A percentile compares a stretch with the other conserved stretches of the same genome.
These are phyloP conservation scores for Cricetomys ansorgei DNA, from an alignment of 2,113 vertebrate genomes.

Conservation along the genomic window DNA sequence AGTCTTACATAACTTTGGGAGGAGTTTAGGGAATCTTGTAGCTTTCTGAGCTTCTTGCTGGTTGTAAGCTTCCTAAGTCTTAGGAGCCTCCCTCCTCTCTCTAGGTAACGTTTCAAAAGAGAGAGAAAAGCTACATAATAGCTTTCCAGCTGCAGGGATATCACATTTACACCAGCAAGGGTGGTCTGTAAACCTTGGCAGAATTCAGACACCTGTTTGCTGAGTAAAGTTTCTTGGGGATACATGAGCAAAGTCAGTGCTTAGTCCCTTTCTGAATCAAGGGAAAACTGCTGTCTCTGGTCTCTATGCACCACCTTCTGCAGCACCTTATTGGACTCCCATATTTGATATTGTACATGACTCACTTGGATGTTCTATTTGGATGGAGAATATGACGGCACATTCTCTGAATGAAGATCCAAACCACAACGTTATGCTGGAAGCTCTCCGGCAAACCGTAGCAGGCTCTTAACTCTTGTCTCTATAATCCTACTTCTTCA, in stretches of 20 bases:
- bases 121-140: neutral
- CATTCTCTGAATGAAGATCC: neutral
- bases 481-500: neutral
- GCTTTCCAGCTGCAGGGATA: neutral
- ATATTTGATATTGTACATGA: neutral
- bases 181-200: neutral
- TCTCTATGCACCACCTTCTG: neutral
- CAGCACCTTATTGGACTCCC: neutral
- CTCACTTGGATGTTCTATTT: neutral
- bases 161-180: neutral
- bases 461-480: neutral
- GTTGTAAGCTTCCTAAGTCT: neutral
- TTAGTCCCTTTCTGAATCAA: neutral
- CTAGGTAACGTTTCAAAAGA: neutral
- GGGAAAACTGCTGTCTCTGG: neutral
- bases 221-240: neutral
- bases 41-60: no score
- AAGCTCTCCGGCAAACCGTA: neutral
- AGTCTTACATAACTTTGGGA: neutral
- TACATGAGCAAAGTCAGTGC: neutral
- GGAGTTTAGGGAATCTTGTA: neutral
- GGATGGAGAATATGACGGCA: neutral
- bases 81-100: neutral
- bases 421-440: neutral
- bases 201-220: neutral